Base-by-base conservation (phyloP, 2,797 vertebrate genomes). In the Syngnathus acus region DNA sequence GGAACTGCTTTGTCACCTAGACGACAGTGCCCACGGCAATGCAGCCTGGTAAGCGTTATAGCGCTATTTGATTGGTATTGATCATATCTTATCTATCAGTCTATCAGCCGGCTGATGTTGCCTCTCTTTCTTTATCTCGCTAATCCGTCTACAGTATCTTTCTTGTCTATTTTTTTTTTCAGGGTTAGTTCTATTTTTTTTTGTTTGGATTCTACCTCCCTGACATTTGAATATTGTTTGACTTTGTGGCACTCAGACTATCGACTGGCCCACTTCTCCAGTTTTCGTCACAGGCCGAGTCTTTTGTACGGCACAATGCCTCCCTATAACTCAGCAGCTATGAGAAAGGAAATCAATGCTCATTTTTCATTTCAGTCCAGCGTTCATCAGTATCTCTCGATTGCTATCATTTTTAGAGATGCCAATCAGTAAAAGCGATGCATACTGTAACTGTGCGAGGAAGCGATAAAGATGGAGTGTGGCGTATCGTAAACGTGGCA, bases 1-100 rank as follows among this genome's bases (percentile, higher is more conserved):
- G 91, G 95, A 98, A 92, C 91, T 98, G 79, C 95, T 99, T 87
- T 99, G 96, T 92, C 94, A 94, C 93, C 95, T 98, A 81, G 94
- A 97, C 85, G 90, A 93, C 90, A 85, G 86, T 68, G 86, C 92
- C 90, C 91, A 93, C 64, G 89, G 94, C 90, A 98, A 94, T 82
- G 85, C 91, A 74, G 91, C 95, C 87, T 96, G 97, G 96, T 98
- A 96, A 84, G 86, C 84, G 91, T 85, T 84, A 21, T 32, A 23
- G 26, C 19, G 4, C 4, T 23, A 57, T 57, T 57, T 57, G 32
- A 11, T 43, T 43, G 42, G 10, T 43, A 32, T 43, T 11, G 9
- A 43, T 43, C 42, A 10, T 10, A 43, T 43, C 10, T 4, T 43
- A 43, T 42, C 40, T 2, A 42, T 42, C 40, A 9, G 2, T 42